Conservation (phyloP, 2,888 invertebrate genomes). For the Nomada hirtipes region DNA sequence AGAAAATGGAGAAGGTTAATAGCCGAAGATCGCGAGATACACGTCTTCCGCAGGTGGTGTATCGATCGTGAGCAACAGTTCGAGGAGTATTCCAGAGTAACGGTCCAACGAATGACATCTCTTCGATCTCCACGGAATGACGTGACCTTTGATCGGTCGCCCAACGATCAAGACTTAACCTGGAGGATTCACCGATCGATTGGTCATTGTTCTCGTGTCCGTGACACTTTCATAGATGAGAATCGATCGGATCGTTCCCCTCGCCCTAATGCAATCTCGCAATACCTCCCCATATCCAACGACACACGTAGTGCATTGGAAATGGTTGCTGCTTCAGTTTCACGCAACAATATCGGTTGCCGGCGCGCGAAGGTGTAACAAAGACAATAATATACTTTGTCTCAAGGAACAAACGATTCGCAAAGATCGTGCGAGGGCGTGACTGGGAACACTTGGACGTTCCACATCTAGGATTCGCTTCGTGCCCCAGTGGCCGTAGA, state of each 20-base stretch:
- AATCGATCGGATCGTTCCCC: constrained; percentile 43
- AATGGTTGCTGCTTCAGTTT: neutral
- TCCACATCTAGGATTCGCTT: constrained; percentile 65
- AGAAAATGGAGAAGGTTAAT: constrained; percentile 56
- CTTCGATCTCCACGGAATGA: constrained; percentile 70
- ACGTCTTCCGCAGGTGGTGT: constrained; percentile 64
- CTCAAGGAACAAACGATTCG: constrained; percentile 47
- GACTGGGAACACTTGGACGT: constrained; percentile 67
- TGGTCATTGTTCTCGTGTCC: constrained; percentile 64
- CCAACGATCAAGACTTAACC: constrained; percentile 66
- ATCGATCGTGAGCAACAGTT: constrained; percentile 63
- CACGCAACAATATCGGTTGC: neutral
- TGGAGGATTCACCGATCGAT: constrained; percentile 61
- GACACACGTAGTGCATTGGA: neutral
- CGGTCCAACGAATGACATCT: constrained; percentile 74
- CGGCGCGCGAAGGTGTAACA: no score
- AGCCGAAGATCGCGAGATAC: constrained; percentile 42
- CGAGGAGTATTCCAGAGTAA: constrained; percentile 61
- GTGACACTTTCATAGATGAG: constrained; percentile 39
- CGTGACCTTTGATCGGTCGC: constrained; percentile 70
- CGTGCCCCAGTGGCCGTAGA: constrained; percentile 69
- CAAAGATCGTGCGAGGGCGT: constrained; percentile 65
- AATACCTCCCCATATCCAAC: neutral
- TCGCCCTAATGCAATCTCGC: neutral
- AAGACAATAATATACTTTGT: constrained; percentile 37